Conservation (phyloP, 2,888 invertebrate genomes). For the Piscicola geometra region DNA sequence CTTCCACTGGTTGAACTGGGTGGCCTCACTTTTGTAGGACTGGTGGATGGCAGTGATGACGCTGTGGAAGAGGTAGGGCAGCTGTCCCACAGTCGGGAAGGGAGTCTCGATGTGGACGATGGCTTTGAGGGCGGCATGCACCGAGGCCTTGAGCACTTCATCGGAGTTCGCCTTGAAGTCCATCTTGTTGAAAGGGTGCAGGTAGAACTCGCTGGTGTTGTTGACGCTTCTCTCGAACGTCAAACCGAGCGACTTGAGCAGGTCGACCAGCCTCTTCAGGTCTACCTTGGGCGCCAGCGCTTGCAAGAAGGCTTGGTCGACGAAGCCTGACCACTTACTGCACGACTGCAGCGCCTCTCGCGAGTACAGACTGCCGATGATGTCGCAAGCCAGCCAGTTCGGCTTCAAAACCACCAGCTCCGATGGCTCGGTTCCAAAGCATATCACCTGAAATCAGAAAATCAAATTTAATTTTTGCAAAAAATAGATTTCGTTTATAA, state of each 20-base stretch:
- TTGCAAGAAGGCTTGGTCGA: constrained; percentile 9
- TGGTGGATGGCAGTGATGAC: constrained; percentile 11
- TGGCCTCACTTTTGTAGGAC: not conserved
- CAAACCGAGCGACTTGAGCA: constrained; percentile 19
- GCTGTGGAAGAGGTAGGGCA: constrained; percentile 6
- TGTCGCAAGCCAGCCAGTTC: constrained; percentile 21
- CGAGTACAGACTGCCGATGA: constrained; percentile 27
- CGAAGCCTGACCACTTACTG: constrained; percentile 28
- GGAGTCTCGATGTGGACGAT: constrained; percentile 15
- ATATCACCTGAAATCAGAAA: constrained; percentile 26
- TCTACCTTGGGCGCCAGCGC: constrained; percentile 15
- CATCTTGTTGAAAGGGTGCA: constrained; percentile 26
- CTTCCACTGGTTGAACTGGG: constrained; percentile 29
- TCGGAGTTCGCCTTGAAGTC: constrained; percentile 16
- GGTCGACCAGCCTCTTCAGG: constrained; percentile 19
- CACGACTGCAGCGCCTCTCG: constrained; percentile 11
- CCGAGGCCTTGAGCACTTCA: constrained; percentile 1
- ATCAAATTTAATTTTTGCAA: not conserved
- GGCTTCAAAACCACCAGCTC: constrained; percentile 23
- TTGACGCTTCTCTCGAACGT: constrained; percentile 27
- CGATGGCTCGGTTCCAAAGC: constrained; percentile 16
- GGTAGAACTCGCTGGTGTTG: constrained; percentile 26
- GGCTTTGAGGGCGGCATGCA: not conserved
- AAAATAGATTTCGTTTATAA: not conserved
- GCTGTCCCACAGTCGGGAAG: constrained; percentile 3